These are phyloP conservation scores for Eumeta japonica DNA, from an alignment of 1,140 invertebrate genomes.

Conservation along the genomic window DNA sequence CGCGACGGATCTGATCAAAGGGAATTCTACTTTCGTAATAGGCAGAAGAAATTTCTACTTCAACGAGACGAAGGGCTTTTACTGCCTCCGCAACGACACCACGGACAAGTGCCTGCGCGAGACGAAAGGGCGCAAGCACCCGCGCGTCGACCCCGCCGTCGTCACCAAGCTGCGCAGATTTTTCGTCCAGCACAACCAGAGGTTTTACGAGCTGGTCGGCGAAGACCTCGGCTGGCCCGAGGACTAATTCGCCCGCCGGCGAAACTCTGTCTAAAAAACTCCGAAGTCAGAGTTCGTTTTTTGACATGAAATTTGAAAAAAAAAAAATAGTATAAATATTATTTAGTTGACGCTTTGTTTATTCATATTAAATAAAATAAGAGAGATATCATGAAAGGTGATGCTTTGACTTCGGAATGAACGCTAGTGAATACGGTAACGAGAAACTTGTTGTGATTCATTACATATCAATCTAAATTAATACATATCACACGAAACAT, in stretches of 20 bases:
- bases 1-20: too few relatives aligned
- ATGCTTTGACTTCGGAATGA: too few relatives aligned
- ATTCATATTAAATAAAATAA: too few relatives aligned
- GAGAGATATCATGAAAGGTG: background rate
- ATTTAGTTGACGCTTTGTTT: too few relatives aligned
- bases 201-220: constrained; percentile 91
- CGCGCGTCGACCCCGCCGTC: constrained; percentile 78
- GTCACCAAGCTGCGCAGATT: constrained; percentile 88
- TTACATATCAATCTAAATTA: constrained; percentile 41
- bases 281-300: too few relatives aligned
- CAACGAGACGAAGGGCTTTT: constrained; percentile 96
- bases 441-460: constrained; percentile 28
- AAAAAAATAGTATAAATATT: too few relatives aligned
- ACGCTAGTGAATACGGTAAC: background rate
- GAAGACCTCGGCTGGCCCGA: constrained; percentile 90
- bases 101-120: constrained; percentile 89
- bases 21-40: too few relatives aligned
- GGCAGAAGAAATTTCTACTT: constrained; percentile 93
- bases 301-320: too few relatives aligned
- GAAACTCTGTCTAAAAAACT: background rate
- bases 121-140: constrained; percentile 92
- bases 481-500: constrained; percentile 42
- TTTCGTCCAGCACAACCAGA: constrained; percentile 92
- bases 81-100: constrained; percentile 85
- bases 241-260: constrained; percentile 54